Percentiles rank a stretch among this genome's conserved stretches.
Evolutionary conservation across 2,888 invertebrate species (phyloP).

Genomic region (Carterocephalus palaemon): DNA sequence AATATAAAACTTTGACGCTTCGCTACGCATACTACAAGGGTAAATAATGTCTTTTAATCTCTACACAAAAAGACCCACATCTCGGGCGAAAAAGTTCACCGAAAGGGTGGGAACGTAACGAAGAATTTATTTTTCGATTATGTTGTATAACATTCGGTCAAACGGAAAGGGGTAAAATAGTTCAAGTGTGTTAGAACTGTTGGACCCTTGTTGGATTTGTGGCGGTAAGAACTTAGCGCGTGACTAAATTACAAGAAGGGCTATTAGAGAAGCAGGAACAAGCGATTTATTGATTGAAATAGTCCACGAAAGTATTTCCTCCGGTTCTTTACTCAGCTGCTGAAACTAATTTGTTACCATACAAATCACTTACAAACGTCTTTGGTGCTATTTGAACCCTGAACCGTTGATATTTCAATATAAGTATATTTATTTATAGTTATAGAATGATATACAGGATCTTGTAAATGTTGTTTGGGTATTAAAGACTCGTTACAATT

Average conservation of each 20-base stretch:
- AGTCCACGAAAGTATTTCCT: no score
- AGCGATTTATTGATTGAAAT: slow-evolving; percentile 2
- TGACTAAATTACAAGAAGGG: slow-evolving; percentile 29
- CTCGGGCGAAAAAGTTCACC: slow-evolving; percentile 57
- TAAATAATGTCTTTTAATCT: slow-evolving; percentile 75
- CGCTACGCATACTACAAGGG: slow-evolving; percentile 52
- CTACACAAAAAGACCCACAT: slow-evolving; percentile 61
- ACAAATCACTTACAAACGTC: no score
- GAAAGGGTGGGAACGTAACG: slow-evolving; percentile 54
- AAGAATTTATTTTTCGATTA: slow-evolving; percentile 66
- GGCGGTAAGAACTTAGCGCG: slow-evolving; percentile 33
- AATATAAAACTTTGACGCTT: slow-evolving; percentile 67
- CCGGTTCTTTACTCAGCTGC: no score
- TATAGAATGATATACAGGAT: no score
- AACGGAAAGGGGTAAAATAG: slow-evolving; percentile 33
- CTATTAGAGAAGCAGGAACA: slow-evolving; percentile 3
- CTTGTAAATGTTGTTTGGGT: no score
- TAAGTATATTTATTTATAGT: no score
- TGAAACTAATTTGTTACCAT: no score
- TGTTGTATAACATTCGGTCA: slow-evolving; percentile 45
- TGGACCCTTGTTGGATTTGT: slow-evolving; percentile 32
- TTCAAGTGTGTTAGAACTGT: slow-evolving; percentile 29
- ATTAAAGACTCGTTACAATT: no score
- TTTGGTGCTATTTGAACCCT: no score
- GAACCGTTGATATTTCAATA: no score